Evolutionary conservation across 2,888 invertebrate genomes (phyloP), one percentile per base, ranked within the genome.

Genomic region (Orgyia antiqua): DNA sequence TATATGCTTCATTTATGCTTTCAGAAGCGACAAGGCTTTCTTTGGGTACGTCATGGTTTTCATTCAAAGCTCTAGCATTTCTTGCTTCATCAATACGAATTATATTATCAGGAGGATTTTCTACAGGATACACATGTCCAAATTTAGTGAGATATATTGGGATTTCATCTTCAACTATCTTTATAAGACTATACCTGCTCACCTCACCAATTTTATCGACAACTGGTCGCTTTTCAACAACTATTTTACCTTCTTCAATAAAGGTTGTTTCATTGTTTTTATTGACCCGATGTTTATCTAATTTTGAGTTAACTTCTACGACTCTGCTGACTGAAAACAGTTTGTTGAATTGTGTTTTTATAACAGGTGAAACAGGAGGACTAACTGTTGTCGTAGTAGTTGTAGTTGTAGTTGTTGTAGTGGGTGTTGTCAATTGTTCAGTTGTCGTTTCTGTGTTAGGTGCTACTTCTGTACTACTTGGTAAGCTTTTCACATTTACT

Each of bases 201-300:
- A 93, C 90, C 68, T 90, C 91, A 24, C 92, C 92, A 39, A 92
- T 88, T 75, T 90, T 90, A 52, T 92, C 89, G 1, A 90, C 55
- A 9, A 87, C 87, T 1, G 91, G 90, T 55, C 88, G 77, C 40
- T 87, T 87, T 58, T 90, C 90, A n/a, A 89, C 72, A 55, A 83
- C 84, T 1, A 88, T 72, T 53, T 83, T 67, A 0, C 88, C 84
- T 47, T 86, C 83, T 62, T 88, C 87, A 27, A 88, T 82, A 6
- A 79, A 66, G 11, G 88, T 79, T 1, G 87, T 86, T 59, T 82
- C 69, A 42, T 87, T 88, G 33, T 89, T 88, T 42, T 88, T 88
- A 39, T 89, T 88, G 5, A 88, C 52, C 10, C 88, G 87, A 28
- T 88, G 78, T 58, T 89, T 90, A 17, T 89, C 89, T 57, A 89